phyloP scores from a whole-genome alignment of 2,888 invertebrate species.

The Pelosia muscerda region DNA sequence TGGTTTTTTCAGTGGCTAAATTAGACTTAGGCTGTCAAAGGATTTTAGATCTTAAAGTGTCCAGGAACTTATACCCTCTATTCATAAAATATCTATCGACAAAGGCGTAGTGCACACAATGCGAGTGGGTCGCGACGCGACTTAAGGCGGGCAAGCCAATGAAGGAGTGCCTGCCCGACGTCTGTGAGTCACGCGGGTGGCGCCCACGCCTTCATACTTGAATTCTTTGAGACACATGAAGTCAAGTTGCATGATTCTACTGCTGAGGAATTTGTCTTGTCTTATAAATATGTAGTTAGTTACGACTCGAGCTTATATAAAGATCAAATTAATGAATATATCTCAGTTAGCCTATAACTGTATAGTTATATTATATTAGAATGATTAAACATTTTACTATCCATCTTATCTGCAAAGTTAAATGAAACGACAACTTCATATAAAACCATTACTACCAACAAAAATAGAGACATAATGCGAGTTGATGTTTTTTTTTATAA shows the following conservation, averaged over 20 bases:
- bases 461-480: no score
- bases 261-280: constrained; percentile 23
- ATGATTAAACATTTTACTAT: no score
- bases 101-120: constrained; percentile 32
- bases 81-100: neutral
- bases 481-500: no score
- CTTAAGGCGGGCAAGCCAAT: constrained; percentile 41
- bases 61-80: neutral
- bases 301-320: constrained; percentile 2
- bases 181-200: constrained; percentile 66
- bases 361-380: no score
- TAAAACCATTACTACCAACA: no score
- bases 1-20: no score
- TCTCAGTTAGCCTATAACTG: no score
- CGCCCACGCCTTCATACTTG: constrained; percentile 70
- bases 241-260: constrained; percentile 48
- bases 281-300: neutral
- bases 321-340: neutral
- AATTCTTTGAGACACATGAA: constrained; percentile 68
- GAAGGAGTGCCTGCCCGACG: constrained; percentile 65
- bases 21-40: no score
- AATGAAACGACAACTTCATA: no score
- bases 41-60: no score
- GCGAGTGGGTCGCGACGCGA: constrained; percentile 45
- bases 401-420: no score